A percentile compares a stretch with the other conserved stretches of the same genome.
Conservation (phyloP, 1,140 invertebrate genomes). For the Ceratoteleas bidentatus region DNA sequence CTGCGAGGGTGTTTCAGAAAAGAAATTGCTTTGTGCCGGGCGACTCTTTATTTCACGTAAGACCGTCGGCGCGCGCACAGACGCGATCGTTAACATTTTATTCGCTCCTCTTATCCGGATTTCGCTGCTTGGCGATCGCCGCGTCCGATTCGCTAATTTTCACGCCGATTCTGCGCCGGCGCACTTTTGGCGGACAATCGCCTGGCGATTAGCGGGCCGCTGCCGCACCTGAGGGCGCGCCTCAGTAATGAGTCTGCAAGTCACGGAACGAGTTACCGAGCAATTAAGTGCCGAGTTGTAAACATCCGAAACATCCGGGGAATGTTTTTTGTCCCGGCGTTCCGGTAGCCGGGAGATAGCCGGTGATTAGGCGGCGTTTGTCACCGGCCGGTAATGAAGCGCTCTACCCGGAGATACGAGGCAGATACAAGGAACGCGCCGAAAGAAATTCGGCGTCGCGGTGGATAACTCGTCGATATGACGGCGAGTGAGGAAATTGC, state of each 20-base stretch:
- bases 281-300: constrained; percentile 38
- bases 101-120: constrained; percentile 47
- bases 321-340: constrained; percentile 34
- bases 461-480: constrained; percentile 22
- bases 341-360: constrained; percentile 5
- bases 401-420: too few relatives aligned
- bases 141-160: too few relatives aligned
- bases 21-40: constrained; percentile 65
- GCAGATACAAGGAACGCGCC: too few relatives aligned
- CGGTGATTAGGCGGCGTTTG: constrained; percentile 15
- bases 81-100: constrained; percentile 56
- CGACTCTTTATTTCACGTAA: constrained; percentile 61
- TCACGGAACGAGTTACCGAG: constrained; percentile 34
- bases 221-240: too few relatives aligned
- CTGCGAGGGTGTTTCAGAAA: constrained; percentile 56
- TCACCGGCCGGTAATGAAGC: constrained; percentile 19
- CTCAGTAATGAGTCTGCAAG: constrained; percentile 25
- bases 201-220: too few relatives aligned
- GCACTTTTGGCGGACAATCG: too few relatives aligned
- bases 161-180: too few relatives aligned
- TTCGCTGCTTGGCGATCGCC: too few relatives aligned
- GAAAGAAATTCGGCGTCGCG: constrained; percentile 8
- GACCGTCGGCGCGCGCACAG: constrained; percentile 12
- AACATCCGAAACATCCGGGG: constrained; percentile 30
- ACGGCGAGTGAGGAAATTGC: constrained; percentile 65